A percentile compares a stretch with the other conserved stretches of the same genome.
phyloP scores from a whole-genome alignment of 2,113 vertebrate genomes.

The Ciconia boyciana region DNA sequence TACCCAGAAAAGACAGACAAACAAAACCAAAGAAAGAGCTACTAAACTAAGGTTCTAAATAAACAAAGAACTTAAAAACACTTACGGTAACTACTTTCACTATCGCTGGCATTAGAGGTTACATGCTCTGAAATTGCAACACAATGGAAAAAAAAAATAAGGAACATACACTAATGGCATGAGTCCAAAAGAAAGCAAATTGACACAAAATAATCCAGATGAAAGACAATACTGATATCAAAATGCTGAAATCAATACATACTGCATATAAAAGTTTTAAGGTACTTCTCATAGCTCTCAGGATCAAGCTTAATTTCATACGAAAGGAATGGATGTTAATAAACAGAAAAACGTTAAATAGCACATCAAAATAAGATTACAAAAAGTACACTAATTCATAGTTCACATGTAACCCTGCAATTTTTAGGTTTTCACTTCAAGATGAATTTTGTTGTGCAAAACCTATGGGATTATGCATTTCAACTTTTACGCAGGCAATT shows the following conservation, averaged over 20 bases:
- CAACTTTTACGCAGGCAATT: neutral
- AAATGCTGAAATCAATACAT: constrained; percentile 53
- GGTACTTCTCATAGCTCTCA: constrained; percentile 57
- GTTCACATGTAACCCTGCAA: neutral
- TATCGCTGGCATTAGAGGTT: constrained; percentile 88
- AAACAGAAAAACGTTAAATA: constrained; percentile 52
- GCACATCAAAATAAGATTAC: constrained; percentile 13
- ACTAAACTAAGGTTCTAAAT: constrained; percentile 19
- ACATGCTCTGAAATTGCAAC: constrained; percentile 93
- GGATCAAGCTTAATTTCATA: constrained; percentile 48
- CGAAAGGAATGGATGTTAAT: constrained; percentile 53
- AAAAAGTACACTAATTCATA: neutral
- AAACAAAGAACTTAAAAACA: constrained; percentile 67
- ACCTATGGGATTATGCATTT: neutral
- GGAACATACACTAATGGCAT: constrained; percentile 67
- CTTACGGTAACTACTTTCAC: constrained; percentile 86
- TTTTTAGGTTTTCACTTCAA: neutral
- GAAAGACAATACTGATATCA: constrained; percentile 54
- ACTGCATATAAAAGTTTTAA: constrained; percentile 58
- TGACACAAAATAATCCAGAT: constrained; percentile 63
- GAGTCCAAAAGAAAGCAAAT: constrained; percentile 53
- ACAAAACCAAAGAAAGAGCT: neutral
- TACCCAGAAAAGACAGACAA: constrained; percentile 3
- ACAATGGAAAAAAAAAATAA: constrained; percentile 82
- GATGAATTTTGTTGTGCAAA: neutral